These are phyloP conservation scores for Drosophila yooni DNA, from an alignment of 2,888 invertebrate genomes.

Conservation along the genomic window DNA sequence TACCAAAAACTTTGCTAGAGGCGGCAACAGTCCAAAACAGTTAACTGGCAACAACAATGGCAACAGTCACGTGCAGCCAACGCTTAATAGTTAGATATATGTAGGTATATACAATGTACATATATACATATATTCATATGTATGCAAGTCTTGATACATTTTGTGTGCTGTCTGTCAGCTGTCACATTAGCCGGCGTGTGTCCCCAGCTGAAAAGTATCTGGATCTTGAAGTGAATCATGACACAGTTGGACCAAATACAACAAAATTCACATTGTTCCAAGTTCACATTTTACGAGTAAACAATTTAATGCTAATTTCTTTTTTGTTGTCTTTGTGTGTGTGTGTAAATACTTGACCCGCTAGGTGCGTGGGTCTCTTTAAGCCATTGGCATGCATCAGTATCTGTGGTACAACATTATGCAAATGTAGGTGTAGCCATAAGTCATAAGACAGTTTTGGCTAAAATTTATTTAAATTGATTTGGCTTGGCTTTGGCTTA, in stretches of 20 bases:
- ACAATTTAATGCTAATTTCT: conserved; percentile 66
- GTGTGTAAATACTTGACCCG: conserved; percentile 51
- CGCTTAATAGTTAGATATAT: conserved; percentile 34
- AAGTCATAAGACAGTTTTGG: conserved; percentile 50
- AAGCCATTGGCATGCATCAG: conserved; percentile 22
- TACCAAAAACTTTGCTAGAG: conserved; percentile 15
- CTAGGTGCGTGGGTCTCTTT: conserved; percentile 28
- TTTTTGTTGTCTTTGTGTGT: conserved; percentile 10
- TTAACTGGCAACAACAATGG: conserved; percentile 53
- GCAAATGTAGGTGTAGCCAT: conserved; percentile 70
- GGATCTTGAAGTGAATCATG: conserved; percentile 66
- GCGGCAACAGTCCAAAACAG: conserved; percentile 32
- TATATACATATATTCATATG: conserved; percentile 8
- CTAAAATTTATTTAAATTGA: conserved; percentile 38
- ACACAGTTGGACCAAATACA: conserved; percentile 61
- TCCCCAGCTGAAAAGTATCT: conserved; percentile 53
- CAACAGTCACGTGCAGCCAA: conserved; percentile 64
- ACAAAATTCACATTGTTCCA: conserved; percentile 51
- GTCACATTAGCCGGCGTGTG: conserved; percentile 58
- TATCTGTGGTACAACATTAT: conserved; percentile 39
- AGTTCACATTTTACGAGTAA: conserved; percentile 61
- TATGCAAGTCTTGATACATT: conserved; percentile 5
- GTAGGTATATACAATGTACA: conserved; percentile 15
- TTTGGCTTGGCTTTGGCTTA: conserved; percentile 26
- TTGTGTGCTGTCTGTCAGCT: conserved; percentile 42